These are phyloP conservation scores for Cydia splendana DNA, from an alignment of 1,140 invertebrate genomes.

Conservation along the genomic window DNA sequence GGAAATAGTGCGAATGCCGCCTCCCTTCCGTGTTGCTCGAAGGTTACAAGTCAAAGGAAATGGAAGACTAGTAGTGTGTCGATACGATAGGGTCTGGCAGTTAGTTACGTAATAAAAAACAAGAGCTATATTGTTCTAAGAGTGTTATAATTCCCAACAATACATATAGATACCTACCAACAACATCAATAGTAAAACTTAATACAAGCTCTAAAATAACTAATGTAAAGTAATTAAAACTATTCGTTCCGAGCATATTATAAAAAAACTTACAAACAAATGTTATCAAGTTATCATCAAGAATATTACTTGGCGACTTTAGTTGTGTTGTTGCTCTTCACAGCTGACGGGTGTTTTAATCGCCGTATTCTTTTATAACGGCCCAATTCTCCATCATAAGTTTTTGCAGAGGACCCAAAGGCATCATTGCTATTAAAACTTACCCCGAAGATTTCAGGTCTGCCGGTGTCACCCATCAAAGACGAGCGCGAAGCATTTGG, in stretches of 20 bases:
- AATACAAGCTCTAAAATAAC: conserved; percentile 45
- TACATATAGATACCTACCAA: neutral
- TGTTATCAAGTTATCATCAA: neutral
- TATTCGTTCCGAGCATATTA: conserved; percentile 39
- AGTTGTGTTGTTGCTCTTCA: conserved; percentile 4
- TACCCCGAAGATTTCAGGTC: conserved; percentile 43
- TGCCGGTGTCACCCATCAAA: neutral
- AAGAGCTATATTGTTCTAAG: neutral
- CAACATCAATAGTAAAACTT: conserved; percentile 44
- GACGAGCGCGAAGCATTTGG: neutral
- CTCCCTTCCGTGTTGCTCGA: no score
- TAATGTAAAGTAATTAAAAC: conserved; percentile 44
- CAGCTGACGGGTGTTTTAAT: conserved; percentile 43
- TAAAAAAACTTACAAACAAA: conserved; percentile 24
- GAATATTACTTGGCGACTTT: neutral
- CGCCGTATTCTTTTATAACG: conserved; percentile 68
- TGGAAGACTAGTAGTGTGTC: no score
- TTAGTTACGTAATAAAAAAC: neutral
- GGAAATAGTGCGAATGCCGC: no score
- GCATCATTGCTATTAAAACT: conserved; percentile 57
- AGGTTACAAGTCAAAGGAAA: no score
- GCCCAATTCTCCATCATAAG: conserved; percentile 56
- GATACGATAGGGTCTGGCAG: no score
- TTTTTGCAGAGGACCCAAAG: conserved; percentile 54
- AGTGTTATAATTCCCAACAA: conserved; percentile 20